Base-by-base conservation (phyloP, 2,888 invertebrate genomes). In the Pinctada fucata region DNA sequence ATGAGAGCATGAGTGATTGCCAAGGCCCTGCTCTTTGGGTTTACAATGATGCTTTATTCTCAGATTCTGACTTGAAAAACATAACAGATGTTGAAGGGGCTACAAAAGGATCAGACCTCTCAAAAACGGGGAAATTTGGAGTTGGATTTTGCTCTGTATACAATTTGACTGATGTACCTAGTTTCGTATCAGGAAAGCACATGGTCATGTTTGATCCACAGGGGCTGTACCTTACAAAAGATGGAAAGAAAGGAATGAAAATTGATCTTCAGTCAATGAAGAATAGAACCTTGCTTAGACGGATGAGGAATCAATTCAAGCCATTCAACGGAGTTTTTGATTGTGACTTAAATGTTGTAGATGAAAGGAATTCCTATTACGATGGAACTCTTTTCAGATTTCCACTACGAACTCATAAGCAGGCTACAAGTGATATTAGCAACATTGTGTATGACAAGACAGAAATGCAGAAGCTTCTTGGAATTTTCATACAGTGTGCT, bases 1-100 rank as follows among this genome's bases (percentile, higher is more conserved):
- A 85, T 79, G 84, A 85, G 65, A 84, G 81, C 5, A 88, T 90
- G 88, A 83, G 73, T 8, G 85, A 88, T 50, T 89, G 87, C 72
- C 91, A 91, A 78, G 91, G 91, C 8, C 90, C 90, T 8, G 91
- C 91, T 0, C 79, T 91, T 1, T 91, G 91, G 90, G 87, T 87
- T 4, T 91, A 88, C 82, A 91, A 91, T 78, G 84, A 91, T 77
- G 89, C 89, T 3, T 77, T 79, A 31, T 91, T 91, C 79, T 84
- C 90, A 2, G 86, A 88, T 58, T 82, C 85, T 13, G 91, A 91
- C 79, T 90, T 91, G 66, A 84, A 83, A 52, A 90, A 90, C 79
- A 89, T 91, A n/a, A 88, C 84, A n/a, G 88, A 87, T 79, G 83
- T 91, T 31, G 86, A 88, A 74, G 89, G 89, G 10, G 90, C 88